Evolutionary conservation across 2,888 invertebrate species (phyloP).

Genomic region (Cerceris ruficornis): DNA sequence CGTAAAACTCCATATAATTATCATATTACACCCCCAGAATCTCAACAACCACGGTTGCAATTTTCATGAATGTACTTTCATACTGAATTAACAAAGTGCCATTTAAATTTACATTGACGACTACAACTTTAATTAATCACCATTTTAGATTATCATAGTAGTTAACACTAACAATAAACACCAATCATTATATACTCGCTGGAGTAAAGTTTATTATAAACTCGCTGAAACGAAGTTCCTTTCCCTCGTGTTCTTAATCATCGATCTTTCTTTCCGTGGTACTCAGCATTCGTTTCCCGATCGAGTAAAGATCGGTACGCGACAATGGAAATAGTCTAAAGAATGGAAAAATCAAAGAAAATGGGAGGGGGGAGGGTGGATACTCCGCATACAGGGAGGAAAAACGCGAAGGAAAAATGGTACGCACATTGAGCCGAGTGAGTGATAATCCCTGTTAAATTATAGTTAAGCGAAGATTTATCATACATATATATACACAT

Average conservation of each 20-base stretch:
- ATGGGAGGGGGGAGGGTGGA: neutral
- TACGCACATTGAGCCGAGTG: conserved; percentile 76
- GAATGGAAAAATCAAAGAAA: neutral
- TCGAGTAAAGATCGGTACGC: conserved; percentile 28
- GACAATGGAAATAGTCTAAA: conserved; percentile 13
- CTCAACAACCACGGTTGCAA: too few relatives aligned
- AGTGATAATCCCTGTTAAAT: conserved; percentile 76
- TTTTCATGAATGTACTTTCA: too few relatives aligned
- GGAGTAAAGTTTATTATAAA: conserved; percentile 2
- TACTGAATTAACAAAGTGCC: too few relatives aligned
- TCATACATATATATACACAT: conserved; percentile 49
- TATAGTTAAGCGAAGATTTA: conserved; percentile 68
- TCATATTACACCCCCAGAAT: too few relatives aligned
- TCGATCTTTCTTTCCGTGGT: conserved; percentile 21
- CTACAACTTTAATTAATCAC: too few relatives aligned
- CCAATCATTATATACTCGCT: neutral
- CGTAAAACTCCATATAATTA: too few relatives aligned
- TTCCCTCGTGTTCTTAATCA: conserved; percentile 38
- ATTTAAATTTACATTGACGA: too few relatives aligned
- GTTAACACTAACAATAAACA: neutral
- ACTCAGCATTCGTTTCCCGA: conserved; percentile 30
- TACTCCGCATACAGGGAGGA: conserved; percentile 27
- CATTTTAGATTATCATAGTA: too few relatives aligned
- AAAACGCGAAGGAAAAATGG: conserved; percentile 56
- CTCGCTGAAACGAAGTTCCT: conserved; percentile 24